A percentile compares a stretch with the other conserved stretches of the same genome.
Conservation (phyloP, 2,797 vertebrate species). For the Parotocinclus haroldoi region DNA sequence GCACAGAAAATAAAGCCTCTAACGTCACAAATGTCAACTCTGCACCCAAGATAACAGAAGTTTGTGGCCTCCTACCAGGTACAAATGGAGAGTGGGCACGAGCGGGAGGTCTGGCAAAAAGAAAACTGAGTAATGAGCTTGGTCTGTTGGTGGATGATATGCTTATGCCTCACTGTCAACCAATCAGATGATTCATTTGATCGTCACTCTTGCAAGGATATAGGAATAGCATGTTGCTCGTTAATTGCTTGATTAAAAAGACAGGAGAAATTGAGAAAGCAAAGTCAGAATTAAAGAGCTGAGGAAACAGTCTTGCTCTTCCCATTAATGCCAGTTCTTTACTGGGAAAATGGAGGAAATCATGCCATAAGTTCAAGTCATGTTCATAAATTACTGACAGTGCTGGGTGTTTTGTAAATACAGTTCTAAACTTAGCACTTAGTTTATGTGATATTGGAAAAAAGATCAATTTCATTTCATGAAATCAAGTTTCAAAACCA, state of each 20-base stretch:
- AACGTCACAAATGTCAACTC: constrained; percentile 18
- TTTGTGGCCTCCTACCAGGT: constrained; percentile 14
- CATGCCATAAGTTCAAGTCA: too few relatives aligned
- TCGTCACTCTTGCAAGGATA: constrained; percentile 26
- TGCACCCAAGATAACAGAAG: constrained; percentile 18
- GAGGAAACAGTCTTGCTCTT: not conserved
- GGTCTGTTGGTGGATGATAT: constrained; percentile 26
- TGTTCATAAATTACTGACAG: too few relatives aligned
- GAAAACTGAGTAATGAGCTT: constrained; percentile 9
- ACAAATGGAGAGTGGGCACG: constrained; percentile 42
- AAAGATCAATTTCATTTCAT: too few relatives aligned
- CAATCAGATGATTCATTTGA: constrained; percentile 7
- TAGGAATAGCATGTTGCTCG: not conserved
- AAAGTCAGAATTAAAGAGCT: not conserved
- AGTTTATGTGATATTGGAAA: too few relatives aligned
- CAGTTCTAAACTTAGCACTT: too few relatives aligned
- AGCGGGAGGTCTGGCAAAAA: constrained; percentile 25
- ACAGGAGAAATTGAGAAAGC: not conserved
- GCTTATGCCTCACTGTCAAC: constrained; percentile 30
- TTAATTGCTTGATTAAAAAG: not conserved
- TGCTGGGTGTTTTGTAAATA: too few relatives aligned
- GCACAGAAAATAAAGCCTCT: constrained; percentile 15
- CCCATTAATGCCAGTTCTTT: too few relatives aligned
- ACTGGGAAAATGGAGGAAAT: too few relatives aligned
- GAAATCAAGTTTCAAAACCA: too few relatives aligned